Evolutionary conservation across 2,113 vertebrate genomes (phyloP).

Genomic region (Brachionichthys hirsutus): DNA sequence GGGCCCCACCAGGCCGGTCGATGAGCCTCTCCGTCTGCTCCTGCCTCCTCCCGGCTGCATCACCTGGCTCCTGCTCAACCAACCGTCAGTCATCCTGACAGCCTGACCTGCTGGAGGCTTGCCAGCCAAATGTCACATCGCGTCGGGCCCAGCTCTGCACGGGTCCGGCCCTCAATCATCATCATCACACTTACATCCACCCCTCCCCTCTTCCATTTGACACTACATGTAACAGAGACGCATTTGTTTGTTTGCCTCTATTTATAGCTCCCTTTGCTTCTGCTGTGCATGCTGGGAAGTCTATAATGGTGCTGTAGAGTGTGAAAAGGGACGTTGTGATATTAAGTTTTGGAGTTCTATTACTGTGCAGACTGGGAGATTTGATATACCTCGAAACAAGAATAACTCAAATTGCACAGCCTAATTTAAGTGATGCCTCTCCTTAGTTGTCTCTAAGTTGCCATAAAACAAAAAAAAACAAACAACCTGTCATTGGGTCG

Average conservation of each 20-base stretch:
- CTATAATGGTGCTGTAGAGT: neutral
- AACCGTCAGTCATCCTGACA: conserved; percentile 59
- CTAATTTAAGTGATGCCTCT: conserved; percentile 14
- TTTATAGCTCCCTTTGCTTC: conserved; percentile 16
- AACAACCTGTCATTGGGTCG: conserved; percentile 4
- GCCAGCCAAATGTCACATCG: conserved; percentile 50
- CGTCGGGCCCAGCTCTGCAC: conserved; percentile 10
- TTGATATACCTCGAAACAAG: neutral
- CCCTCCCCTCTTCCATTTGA: conserved; percentile 7
- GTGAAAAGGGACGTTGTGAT: neutral
- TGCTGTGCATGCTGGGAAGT: conserved; percentile 1
- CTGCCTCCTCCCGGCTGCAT: conserved; percentile 36
- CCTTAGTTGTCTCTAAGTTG: neutral
- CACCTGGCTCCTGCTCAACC: conserved; percentile 38
- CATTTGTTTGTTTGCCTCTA: conserved; percentile 38
- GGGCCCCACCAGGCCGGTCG: conserved; percentile 2
- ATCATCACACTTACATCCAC: conserved; percentile 42
- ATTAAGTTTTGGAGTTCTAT: conserved; percentile 10
- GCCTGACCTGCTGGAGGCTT: conserved; percentile 52
- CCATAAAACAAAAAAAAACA: conserved; percentile 1
- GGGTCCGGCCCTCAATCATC: conserved; percentile 41
- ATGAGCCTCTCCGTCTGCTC: conserved; percentile 31
- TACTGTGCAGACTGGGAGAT: conserved; percentile 18
- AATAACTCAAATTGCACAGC: neutral
- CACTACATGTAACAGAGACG: conserved; percentile 37